Conservation (phyloP, 2,888 invertebrate genomes). For the Mesorhabditis sp. region DNA sequence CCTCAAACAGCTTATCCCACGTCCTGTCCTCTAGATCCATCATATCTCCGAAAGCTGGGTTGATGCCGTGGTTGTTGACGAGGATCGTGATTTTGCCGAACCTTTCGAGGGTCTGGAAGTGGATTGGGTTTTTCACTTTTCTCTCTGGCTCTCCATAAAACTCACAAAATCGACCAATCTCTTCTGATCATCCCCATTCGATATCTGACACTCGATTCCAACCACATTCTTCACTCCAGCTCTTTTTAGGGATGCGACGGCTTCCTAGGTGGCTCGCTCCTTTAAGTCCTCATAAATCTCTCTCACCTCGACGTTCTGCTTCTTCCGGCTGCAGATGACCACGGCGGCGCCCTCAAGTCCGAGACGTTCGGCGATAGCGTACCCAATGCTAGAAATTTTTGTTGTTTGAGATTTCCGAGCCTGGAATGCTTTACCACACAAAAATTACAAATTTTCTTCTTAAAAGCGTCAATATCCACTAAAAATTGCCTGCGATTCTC, state of each 20-base stretch:
- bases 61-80: conserved; percentile 90
- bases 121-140: background rate
- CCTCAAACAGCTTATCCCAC: conserved; percentile 91
- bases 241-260: conserved; percentile 70
- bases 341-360: conserved; percentile 86
- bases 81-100: conserved; percentile 71
- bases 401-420: too few relatives aligned
- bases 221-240: conserved; percentile 68
- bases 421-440: too few relatives aligned
- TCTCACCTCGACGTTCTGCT: conserved; percentile 73
- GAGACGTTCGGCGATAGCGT: conserved; percentile 80
- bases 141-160: background rate
- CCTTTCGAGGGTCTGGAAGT: conserved; percentile 37
- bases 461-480: too few relatives aligned
- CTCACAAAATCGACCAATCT: conserved; percentile 66
- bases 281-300: background rate
- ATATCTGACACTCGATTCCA: conserved; percentile 87
- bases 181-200: conserved; percentile 74
- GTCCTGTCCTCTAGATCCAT: conserved; percentile 71
- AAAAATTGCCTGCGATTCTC: too few relatives aligned
- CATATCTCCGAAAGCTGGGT: conserved; percentile 77
- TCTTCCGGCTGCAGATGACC: conserved; percentile 83
- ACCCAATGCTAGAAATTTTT: conserved; percentile 70
- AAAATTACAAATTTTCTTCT: too few relatives aligned
- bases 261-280: conserved; percentile 60